A percentile compares a stretch with the other conserved stretches of the same genome.
Conservation (phyloP, 30 jellyfish, hydroid and myxozoan species). For the Catostylus mosaicus region DNA sequence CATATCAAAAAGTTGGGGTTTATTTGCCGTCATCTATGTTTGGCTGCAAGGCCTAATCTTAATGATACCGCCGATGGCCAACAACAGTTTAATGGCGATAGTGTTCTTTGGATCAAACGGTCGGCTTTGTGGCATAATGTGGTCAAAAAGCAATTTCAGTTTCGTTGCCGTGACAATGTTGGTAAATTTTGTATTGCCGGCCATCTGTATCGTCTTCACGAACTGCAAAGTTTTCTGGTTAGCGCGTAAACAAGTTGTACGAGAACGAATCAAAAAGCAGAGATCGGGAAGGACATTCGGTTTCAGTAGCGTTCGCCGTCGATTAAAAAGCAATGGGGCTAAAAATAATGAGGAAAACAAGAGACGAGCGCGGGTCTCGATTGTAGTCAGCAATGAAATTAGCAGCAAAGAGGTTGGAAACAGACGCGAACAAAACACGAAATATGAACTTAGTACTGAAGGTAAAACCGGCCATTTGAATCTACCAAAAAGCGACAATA, state of each 20-base stretch:
- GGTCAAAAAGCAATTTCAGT: slow-evolving; percentile 15
- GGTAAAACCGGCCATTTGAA: too few species aligned
- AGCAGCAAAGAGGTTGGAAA: neutral
- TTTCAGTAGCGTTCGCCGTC: neutral
- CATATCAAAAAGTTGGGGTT: neutral
- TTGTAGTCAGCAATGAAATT: neutral
- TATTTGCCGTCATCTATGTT: neutral
- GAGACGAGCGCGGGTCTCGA: neutral
- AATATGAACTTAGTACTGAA: too few species aligned
- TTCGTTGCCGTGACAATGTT: slow-evolving; percentile 5
- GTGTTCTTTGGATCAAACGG: slow-evolving; percentile 53
- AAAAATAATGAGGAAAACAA: neutral
- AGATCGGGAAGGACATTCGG: neutral
- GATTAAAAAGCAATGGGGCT: neutral
- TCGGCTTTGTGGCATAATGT: slow-evolving; percentile 24
- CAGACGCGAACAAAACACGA: too few species aligned
- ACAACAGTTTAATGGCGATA: neutral
- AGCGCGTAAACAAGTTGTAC: slow-evolving; percentile 27
- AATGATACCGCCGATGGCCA: slow-evolving; percentile 13
- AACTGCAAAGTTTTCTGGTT: slow-evolving; percentile 56
- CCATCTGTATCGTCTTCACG: slow-evolving; percentile 28
- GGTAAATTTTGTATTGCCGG: neutral
- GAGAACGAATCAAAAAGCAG: slow-evolving; percentile 16
- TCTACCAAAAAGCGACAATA: neutral
- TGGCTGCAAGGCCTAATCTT: slow-evolving; percentile 14